These are phyloP conservation scores for Palythoa grandiflora DNA, from an alignment of 92 coral and sea anemone species.

Conservation along the genomic window DNA sequence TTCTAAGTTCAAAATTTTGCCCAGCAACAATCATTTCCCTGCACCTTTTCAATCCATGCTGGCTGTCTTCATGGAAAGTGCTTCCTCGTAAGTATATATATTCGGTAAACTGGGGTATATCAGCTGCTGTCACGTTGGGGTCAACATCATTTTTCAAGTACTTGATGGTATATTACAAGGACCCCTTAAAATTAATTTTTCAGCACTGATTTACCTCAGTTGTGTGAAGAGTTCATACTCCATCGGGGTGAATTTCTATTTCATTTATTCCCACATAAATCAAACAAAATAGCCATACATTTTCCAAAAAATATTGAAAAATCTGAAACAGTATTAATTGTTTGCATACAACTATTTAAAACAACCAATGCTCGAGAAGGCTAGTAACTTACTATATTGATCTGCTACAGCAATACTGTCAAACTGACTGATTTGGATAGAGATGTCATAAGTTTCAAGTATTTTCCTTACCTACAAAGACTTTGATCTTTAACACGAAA, in stretches of 20 bases:
- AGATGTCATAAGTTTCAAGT: not conserved
- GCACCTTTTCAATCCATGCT: too few relatives aligned
- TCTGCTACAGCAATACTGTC: not conserved
- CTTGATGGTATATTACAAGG: not conserved
- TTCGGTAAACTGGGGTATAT: too few relatives aligned
- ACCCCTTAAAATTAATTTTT: not conserved
- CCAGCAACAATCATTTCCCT: too few relatives aligned
- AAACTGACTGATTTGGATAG: not conserved
- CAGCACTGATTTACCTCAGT: constrained; percentile 1
- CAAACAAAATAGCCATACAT: not conserved
- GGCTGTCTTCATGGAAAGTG: too few relatives aligned
- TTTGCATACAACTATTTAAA: not conserved
- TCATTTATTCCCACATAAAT: not conserved
- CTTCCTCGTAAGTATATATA: too few relatives aligned
- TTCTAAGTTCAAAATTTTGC: too few relatives aligned
- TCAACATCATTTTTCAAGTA: not conserved
- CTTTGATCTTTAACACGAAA: not conserved
- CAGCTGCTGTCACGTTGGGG: too few relatives aligned
- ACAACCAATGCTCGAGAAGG: constrained; percentile 5
- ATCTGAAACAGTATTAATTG: not conserved
- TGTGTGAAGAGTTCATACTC: not conserved
- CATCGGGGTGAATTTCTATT: not conserved
- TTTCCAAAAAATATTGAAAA: not conserved
- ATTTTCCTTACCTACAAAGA: not conserved
- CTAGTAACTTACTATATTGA: not conserved